Percentiles rank a stretch among this genome's conserved stretches.
Evolutionary conservation across 1,140 invertebrate species (phyloP).

Genomic region (Asobara japonica): DNA sequence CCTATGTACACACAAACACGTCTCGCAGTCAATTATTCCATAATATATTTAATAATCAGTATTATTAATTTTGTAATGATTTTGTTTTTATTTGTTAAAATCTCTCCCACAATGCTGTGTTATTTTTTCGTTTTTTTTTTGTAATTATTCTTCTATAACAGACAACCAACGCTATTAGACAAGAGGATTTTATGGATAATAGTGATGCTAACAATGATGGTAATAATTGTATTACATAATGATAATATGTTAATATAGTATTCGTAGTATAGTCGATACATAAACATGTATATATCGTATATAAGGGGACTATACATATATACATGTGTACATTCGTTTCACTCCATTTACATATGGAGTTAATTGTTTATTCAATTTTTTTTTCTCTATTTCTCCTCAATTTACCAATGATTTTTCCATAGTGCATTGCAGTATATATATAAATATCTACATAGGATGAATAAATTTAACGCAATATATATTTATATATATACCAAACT

Average conservation of each 20-base stretch:
- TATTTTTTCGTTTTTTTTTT: too few relatives aligned
- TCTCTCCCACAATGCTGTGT: constrained; percentile 16
- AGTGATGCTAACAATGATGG: constrained; percentile 49
- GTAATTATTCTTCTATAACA: constrained; percentile 54
- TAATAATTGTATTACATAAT: constrained; percentile 45
- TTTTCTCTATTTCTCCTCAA: constrained; percentile 4
- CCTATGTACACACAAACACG: not conserved
- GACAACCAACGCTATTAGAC: constrained; percentile 60
- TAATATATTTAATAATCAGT: not conserved
- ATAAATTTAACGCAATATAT: constrained; percentile 34
- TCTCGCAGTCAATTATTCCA: not conserved
- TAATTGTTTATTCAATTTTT: constrained; percentile 11
- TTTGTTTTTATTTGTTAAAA: constrained; percentile 19
- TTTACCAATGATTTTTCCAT: too few relatives aligned
- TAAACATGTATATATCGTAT: constrained; percentile 34
- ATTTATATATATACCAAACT: constrained; percentile 31
- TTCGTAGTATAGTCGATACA: constrained; percentile 33
- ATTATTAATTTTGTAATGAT: not conserved
- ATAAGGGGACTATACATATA: constrained; percentile 29
- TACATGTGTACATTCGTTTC: constrained; percentile 36
- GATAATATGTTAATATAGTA: constrained; percentile 41
- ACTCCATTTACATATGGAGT: not conserved
- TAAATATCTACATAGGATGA: constrained; percentile 45
- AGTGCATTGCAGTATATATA: constrained; percentile 39
- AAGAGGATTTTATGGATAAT: constrained; percentile 52